Conservation (phyloP, 2,797 vertebrate species). For the Lateolabrax maculatus region DNA sequence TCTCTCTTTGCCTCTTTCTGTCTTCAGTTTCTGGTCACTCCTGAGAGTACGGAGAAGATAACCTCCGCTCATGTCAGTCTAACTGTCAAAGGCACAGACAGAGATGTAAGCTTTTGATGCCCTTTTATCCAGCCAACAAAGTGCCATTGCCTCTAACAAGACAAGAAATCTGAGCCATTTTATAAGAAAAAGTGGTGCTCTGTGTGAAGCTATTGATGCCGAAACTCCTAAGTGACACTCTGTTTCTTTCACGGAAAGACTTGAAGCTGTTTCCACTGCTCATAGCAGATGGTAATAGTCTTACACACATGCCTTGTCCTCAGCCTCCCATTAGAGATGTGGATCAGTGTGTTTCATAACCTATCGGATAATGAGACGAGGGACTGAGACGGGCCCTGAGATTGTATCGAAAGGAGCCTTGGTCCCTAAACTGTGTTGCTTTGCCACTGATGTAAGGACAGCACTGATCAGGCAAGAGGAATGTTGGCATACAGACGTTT, state of each 20-base stretch:
- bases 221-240: conserved; percentile 25
- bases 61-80: conserved; percentile 22
- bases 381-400: conserved; percentile 43
- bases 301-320: conserved; percentile 41
- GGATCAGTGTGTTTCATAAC: conserved; percentile 67
- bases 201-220: conserved; percentile 34
- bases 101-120: conserved; percentile 31
- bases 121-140: conserved; percentile 35
- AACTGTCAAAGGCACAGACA: conserved; percentile 33
- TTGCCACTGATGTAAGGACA: conserved; percentile 39
- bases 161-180: conserved; percentile 5
- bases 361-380: conserved; percentile 64
- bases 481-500: conserved; percentile 50
- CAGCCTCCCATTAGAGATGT: conserved; percentile 55
- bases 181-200: conserved; percentile 17
- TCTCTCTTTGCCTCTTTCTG: conserved; percentile 43
- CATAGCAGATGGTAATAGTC: conserved; percentile 60
- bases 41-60: conserved; percentile 15
- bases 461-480: conserved; percentile 40
- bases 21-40: conserved; percentile 36
- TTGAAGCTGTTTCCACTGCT: conserved; percentile 36
- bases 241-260: conserved; percentile 31
- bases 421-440: conserved; percentile 46
- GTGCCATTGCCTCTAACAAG: conserved; percentile 20
- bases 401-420: conserved; percentile 57